Percentiles rank a stretch among this genome's conserved stretches.
phyloP scores from a whole-genome alignment of 30 jellyfish, hydroid and myxozoan genomes.

The Cassiopea xamachana region DNA sequence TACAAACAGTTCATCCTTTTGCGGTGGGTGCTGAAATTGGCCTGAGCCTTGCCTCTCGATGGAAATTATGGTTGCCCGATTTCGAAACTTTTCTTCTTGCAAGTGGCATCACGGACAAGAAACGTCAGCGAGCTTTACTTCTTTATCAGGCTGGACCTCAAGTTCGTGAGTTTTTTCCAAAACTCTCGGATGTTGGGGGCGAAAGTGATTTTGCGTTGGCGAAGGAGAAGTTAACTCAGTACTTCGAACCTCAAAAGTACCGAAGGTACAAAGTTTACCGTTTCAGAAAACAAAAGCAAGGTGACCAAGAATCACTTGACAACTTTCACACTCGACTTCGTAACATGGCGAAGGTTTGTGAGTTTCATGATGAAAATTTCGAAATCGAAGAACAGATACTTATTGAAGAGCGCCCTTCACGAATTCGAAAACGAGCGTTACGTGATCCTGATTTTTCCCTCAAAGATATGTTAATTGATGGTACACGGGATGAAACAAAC shows the following conservation, averaged over 20 bases:
- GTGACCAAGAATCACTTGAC: slow-evolving; percentile 32
- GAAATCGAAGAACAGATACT: slow-evolving; percentile 40
- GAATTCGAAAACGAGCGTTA: background rate
- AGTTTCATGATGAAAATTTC: slow-evolving; percentile 32
- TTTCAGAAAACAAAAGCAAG: slow-evolving; percentile 17
- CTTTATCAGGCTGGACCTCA: slow-evolving; percentile 59
- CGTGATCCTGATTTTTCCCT: no score
- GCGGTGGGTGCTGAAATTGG: slow-evolving; percentile 37
- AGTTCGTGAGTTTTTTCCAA: slow-evolving; percentile 33
- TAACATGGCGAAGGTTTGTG: slow-evolving; percentile 31
- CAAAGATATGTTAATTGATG: no score
- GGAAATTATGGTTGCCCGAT: background rate
- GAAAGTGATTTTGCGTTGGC: slow-evolving; percentile 23
- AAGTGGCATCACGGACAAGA: slow-evolving; percentile 45
- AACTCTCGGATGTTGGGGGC: slow-evolving; percentile 19
- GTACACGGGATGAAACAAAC: no score
- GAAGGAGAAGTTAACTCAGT: slow-evolving; percentile 16
- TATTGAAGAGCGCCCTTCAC: slow-evolving; percentile 28
- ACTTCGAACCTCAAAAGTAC: slow-evolving; percentile 51
- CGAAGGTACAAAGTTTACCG: slow-evolving; percentile 52
- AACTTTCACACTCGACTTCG: slow-evolving; percentile 52
- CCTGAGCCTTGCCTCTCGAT: slow-evolving; percentile 42
- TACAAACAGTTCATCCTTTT: background rate
- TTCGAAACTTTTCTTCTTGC: slow-evolving; percentile 41
- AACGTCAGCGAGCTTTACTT: slow-evolving; percentile 34